These are phyloP conservation scores for Phasianus colchicus DNA, from an alignment of 2,113 vertebrate genomes.

Conservation along the genomic window DNA sequence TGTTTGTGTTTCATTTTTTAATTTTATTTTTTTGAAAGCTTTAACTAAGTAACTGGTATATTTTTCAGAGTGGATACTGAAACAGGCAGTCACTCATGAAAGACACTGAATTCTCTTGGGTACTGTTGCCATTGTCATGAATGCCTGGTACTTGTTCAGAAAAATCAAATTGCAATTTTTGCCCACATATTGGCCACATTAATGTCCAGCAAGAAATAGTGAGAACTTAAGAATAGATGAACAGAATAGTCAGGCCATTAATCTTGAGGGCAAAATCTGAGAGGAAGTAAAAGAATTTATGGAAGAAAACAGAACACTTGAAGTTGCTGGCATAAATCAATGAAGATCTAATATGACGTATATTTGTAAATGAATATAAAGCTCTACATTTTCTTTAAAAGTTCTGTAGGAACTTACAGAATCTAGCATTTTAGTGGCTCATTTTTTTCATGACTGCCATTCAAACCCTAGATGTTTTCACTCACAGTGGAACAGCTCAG, in stretches of 20 bases:
- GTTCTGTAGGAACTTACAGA: not conserved
- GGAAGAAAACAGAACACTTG: not conserved
- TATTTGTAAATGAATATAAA: not conserved
- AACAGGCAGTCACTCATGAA: not conserved
- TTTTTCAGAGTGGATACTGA: not conserved
- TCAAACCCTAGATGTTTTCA: not conserved
- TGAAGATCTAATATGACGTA: not conserved
- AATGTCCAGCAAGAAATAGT: not conserved
- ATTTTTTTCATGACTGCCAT: not conserved
- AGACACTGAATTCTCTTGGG: not conserved
- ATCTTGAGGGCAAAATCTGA: not conserved
- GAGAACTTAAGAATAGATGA: not conserved
- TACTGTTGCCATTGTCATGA: not conserved
- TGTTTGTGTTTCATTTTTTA: not conserved
- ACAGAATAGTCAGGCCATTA: not conserved
- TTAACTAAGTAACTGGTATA: not conserved
- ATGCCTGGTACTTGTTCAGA: not conserved
- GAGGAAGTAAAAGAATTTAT: not conserved
- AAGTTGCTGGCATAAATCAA: not conserved
- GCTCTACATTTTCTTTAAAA: not conserved
- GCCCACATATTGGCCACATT: not conserved
- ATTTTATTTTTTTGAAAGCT: not conserved
- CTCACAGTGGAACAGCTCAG: not conserved
- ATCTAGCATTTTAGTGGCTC: not conserved
- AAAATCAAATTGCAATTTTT: not conserved